Evolutionary conservation across 37 sponge, comb jelly and placozoan species (phyloP).

Genomic region (Halichondria panicea): DNA sequence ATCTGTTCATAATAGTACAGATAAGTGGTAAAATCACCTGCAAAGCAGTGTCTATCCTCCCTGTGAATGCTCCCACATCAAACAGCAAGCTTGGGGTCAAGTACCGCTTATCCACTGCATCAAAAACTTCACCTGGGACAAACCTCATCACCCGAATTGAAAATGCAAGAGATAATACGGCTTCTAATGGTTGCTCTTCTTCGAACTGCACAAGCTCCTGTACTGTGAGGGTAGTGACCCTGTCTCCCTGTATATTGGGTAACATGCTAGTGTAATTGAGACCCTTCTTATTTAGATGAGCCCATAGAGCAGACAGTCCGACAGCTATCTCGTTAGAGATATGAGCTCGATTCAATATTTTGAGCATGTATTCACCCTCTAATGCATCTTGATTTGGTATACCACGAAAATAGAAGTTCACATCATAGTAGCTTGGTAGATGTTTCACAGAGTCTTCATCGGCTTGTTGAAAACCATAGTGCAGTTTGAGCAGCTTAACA

Average conservation of each 20-base stretch:
- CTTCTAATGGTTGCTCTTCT: background rate
- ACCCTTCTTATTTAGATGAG: constrained; percentile 42
- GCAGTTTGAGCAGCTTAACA: background rate
- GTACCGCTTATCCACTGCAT: constrained; percentile 10
- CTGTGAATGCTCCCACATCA: background rate
- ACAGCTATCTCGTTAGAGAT: background rate
- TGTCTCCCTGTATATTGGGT: constrained; percentile 2
- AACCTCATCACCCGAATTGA: constrained; percentile 15
- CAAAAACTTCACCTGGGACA: constrained; percentile 17
- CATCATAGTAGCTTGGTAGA: constrained; percentile 39
- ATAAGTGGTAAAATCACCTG: background rate
- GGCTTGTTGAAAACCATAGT: constrained; percentile 19
- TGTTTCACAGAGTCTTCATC: constrained; percentile 3
- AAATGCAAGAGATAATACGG: background rate
- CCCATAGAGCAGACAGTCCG: constrained; percentile 44
- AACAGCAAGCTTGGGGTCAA: constrained; percentile 1
- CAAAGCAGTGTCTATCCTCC: background rate
- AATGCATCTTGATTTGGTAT: background rate
- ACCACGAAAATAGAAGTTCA: constrained; percentile 35
- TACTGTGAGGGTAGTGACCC: background rate
- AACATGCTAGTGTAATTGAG: background rate
- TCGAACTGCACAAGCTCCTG: background rate
- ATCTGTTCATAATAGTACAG: background rate
- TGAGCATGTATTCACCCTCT: constrained; percentile 15
- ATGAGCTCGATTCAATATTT: background rate